Evolutionary conservation across 1,140 invertebrate genomes (phyloP).

Genomic region (Neoseiulus cucumeris): DNA sequence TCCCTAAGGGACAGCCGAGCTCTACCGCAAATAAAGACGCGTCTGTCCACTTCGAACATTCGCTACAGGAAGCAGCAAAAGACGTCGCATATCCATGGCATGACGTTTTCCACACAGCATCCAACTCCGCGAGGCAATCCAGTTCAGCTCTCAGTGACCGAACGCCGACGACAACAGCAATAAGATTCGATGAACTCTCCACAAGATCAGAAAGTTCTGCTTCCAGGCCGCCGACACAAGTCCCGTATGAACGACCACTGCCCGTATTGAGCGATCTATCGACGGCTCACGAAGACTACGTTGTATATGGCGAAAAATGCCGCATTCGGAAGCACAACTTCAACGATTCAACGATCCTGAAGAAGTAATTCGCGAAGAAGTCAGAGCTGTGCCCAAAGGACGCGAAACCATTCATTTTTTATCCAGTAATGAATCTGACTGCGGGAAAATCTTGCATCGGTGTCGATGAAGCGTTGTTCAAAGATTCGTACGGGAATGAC

Average conservation of each 20-base stretch:
- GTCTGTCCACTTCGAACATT: no score
- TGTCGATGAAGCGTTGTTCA: background rate
- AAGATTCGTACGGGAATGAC: background rate
- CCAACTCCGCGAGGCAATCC: no score
- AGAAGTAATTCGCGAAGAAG: background rate
- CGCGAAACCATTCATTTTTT: conserved; percentile 6
- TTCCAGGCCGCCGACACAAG: no score
- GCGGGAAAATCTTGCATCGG: background rate
- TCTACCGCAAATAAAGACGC: no score
- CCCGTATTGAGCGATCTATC: background rate
- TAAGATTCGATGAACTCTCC: no score
- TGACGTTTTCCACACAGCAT: no score
- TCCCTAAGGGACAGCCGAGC: no score
- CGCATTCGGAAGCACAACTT: background rate
- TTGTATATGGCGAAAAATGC: background rate
- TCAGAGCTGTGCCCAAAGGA: background rate
- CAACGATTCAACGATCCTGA: background rate
- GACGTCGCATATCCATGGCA: no score
- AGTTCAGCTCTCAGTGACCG: no score
- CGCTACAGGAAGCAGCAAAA: no score
- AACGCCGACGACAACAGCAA: no score
- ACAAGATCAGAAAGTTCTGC: no score
- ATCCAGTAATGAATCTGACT: background rate
- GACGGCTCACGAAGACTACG: background rate
- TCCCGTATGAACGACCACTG: background rate